Percentiles rank a stretch among this genome's conserved stretches.
These are phyloP conservation scores for Elephantulus edwardii DNA, from an alignment of 2,113 vertebrate species.

Conservation along the genomic window DNA sequence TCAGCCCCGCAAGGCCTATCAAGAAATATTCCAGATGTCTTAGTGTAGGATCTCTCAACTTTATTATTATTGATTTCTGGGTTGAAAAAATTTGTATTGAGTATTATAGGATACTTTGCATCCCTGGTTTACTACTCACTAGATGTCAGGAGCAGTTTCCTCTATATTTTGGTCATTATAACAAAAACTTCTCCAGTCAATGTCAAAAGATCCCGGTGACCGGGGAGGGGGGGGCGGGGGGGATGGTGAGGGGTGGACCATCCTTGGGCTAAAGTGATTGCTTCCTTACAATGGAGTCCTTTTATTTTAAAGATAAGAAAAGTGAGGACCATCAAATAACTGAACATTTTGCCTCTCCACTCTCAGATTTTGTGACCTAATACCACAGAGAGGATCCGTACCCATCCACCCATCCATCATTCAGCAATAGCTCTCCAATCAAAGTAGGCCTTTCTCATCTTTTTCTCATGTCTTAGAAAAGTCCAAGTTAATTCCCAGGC, in stretches of 20 bases:
- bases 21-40: not conserved
- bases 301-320: not conserved
- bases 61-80: not conserved
- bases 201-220: not conserved
- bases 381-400: too few relatives aligned
- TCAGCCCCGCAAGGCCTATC: too few relatives aligned
- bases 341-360: not conserved
- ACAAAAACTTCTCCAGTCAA: not conserved
- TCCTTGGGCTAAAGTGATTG: not conserved
- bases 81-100: not conserved
- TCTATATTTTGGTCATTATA: not conserved
- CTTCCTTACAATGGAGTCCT: not conserved
- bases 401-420: fast-evolving
- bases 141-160: not conserved
- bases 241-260: too few relatives aligned
- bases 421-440: not conserved
- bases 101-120: not conserved
- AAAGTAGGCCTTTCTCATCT: not conserved
- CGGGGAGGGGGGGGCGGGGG: not conserved
- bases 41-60: fast-evolving
- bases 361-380: not conserved
- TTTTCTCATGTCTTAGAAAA: not conserved
- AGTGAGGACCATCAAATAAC: not conserved
- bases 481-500: not conserved
- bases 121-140: not conserved